Evolutionary conservation across 2,113 vertebrate genomes (phyloP).

Genomic region (Channa argus): DNA sequence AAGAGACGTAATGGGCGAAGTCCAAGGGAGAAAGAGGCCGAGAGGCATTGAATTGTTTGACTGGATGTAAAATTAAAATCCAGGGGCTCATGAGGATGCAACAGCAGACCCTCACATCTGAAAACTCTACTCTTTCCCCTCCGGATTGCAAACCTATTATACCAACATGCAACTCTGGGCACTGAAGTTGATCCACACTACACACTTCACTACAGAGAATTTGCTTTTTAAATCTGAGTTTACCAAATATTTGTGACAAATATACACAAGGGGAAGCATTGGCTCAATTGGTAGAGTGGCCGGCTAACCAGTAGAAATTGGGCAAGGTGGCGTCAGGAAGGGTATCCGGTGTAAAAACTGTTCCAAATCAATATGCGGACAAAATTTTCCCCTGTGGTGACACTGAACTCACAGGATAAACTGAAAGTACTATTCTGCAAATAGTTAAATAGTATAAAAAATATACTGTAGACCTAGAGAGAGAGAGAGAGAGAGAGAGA

Average conservation of each 20-base stretch:
- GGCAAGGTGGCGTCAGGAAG: too few species aligned
- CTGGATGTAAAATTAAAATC: slow-evolving; percentile 10
- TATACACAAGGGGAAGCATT: too few species aligned
- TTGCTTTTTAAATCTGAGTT: too few species aligned
- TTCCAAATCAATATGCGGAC: too few species aligned
- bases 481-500: background rate
- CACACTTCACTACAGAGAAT: too few species aligned
- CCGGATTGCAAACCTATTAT: background rate
- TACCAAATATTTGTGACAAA: too few species aligned
- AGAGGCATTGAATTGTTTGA: background rate
- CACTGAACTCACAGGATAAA: background rate
- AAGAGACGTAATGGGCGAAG: slow-evolving; percentile 10
- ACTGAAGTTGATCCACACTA: background rate
- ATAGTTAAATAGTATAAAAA: background rate
- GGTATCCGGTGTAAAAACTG: too few species aligned
- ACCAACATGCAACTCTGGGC: background rate
- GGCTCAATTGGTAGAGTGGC: too few species aligned
- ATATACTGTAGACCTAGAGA: background rate
- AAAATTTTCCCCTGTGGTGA: too few species aligned
- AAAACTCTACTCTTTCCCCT: background rate
- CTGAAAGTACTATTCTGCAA: background rate
- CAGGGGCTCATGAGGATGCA: background rate
- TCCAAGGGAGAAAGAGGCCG: too few species aligned
- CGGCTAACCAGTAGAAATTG: too few species aligned
- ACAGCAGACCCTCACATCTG: too few species aligned